These are phyloP conservation scores for Brachymystax lenok DNA, from an alignment of 2,797 vertebrate species.

Conservation along the genomic window DNA sequence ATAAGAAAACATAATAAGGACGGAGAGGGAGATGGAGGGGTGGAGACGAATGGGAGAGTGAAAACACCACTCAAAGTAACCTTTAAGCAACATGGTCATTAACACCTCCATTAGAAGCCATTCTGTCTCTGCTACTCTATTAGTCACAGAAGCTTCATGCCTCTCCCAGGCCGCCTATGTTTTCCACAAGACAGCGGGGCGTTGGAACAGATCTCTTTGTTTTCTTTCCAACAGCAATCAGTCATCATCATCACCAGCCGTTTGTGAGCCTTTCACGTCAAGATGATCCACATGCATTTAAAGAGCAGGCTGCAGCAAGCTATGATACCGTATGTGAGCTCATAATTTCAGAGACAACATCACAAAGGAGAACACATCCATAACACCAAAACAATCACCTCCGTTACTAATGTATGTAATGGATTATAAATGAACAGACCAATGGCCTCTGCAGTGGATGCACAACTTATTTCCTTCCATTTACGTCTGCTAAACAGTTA, in stretches of 20 bases:
- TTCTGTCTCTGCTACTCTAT: conserved; percentile 62
- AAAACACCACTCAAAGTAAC: conserved; percentile 71
- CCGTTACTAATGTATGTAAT: conserved; percentile 17
- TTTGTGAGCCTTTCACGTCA: conserved; percentile 43
- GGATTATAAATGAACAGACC: conserved; percentile 12
- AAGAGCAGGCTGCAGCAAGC: conserved; percentile 33
- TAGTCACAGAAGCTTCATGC: conserved; percentile 66
- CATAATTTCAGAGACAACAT: conserved; percentile 35
- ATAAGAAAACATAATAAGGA: conserved; percentile 42
- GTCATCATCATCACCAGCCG: conserved; percentile 53
- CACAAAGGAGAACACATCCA: conserved; percentile 34
- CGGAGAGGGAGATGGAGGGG: conserved; percentile 30
- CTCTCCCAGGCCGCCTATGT: conserved; percentile 51
- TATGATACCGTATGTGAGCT: conserved; percentile 32
- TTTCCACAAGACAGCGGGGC: conserved; percentile 53
- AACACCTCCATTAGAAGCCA: conserved; percentile 70
- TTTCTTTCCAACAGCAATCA: conserved; percentile 64
- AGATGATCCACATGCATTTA: conserved; percentile 44
- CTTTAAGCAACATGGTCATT: conserved; percentile 73
- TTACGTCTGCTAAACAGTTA: conserved; percentile 9
- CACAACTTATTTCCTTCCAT: too few relatives aligned
- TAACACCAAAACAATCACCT: conserved; percentile 6
- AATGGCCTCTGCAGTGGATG: neutral
- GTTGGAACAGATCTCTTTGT: conserved; percentile 56
- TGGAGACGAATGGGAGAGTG: conserved; percentile 65